These are phyloP conservation scores for Catostomus latipinnis DNA, from an alignment of 2,797 vertebrate genomes.

Conservation along the genomic window DNA sequence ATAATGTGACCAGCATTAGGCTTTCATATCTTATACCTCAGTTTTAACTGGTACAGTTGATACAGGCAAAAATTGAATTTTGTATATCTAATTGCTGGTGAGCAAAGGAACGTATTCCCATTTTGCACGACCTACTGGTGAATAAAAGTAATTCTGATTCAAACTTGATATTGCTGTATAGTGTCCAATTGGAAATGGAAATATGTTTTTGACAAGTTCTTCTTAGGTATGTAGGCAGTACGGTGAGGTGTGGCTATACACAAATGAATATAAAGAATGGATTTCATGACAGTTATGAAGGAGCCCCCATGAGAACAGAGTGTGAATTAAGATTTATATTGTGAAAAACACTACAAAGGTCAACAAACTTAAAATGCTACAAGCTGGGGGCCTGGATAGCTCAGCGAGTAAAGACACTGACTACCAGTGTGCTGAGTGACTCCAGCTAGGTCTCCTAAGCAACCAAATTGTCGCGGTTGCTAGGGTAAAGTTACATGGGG, in stretches of 20 bases:
- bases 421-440: no score
- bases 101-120: no score
- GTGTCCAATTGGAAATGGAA: background rate
- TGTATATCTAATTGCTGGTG: no score
- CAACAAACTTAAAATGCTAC: constrained; percentile 13
- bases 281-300: constrained; percentile 18
- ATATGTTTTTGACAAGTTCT: background rate
- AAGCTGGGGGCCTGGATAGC: background rate
- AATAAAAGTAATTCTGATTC: background rate
- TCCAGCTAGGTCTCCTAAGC: no score
- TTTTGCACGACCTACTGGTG: background rate
- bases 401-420: no score
- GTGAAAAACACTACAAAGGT: constrained; percentile 9
- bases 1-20: no score
- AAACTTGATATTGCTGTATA: background rate
- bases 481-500: no score
- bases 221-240: background rate
- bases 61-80: no score
- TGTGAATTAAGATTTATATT: background rate
- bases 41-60: no score
- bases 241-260: background rate
- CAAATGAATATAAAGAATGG: background rate
- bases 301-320: background rate
- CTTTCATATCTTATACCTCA: no score
- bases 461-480: no score